phyloP scores from a whole-genome alignment of 2,888 invertebrate species.

The Clitarchus hookeri region DNA sequence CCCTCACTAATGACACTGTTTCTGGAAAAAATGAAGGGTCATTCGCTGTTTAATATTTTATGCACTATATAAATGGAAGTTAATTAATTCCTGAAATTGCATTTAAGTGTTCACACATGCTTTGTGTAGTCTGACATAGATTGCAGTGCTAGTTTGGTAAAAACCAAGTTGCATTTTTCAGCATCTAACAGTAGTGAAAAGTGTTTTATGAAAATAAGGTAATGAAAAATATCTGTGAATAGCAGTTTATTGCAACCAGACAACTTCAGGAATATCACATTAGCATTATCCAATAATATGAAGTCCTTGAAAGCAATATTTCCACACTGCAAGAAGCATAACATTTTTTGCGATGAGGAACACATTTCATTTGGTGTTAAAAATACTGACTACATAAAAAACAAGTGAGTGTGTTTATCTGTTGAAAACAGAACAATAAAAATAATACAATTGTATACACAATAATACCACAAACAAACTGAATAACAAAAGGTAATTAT shows the following conservation, averaged over 20 bases:
- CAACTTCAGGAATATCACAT: neutral
- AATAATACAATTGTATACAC: neutral
- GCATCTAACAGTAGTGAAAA: no score
- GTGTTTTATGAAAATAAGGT: neutral
- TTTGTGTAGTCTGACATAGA: no score
- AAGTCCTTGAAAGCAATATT: conserved; percentile 8
- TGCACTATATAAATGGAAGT: no score
- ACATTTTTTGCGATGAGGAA: conserved; percentile 8
- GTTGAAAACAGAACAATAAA: neutral
- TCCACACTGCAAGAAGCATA: neutral
- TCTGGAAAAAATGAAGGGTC: no score
- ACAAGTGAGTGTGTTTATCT: neutral
- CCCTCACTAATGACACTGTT: no score
- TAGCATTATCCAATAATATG: neutral
- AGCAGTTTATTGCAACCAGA: neutral
- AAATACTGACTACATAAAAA: neutral
- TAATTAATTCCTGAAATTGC: no score
- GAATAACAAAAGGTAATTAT: neutral
- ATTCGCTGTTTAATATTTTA: no score
- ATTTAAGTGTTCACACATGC: no score
- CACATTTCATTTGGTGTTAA: conserved; percentile 14
- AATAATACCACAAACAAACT: neutral
- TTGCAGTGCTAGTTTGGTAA: no score
- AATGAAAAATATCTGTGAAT: neutral
- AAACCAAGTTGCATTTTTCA: no score